Base-by-base conservation (phyloP, 2,888 invertebrate species). In the Dynastes grantii region DNA sequence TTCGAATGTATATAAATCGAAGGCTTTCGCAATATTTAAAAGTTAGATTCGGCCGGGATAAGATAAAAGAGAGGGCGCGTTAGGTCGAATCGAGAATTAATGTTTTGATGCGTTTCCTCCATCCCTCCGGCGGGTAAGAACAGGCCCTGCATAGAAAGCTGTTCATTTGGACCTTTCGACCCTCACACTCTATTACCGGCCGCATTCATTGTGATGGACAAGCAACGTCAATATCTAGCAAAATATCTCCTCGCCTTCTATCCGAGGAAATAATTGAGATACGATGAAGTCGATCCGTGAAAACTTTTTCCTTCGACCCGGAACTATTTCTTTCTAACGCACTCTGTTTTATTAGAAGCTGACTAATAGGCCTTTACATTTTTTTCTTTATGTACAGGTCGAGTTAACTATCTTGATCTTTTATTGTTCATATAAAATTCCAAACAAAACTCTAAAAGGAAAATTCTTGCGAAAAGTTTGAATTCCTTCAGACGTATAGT, bases 61-160 rank as follows among this genome's bases (percentile, higher is more conserved):
- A 73, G 73, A 73, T 73, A 73, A 73, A 73, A 73, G 71, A 65
- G 78, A 71, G 78, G 51, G 71, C 63, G 73, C 67, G 61, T 73
- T 71, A 51, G 78, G 61, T 55, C 73, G 78, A 78, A 78, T 78
- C 73, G 71, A 40, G 78, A 78, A 78, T 78, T 78, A 78, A 78
- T 78, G 78, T 78, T 78, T 78, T 78, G 78, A 78, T 78, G 78
- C 78, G 78, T 78, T 71, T 78, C 70, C 71, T 71, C 78, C 51
- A 40, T 73, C 61, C 77, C 16, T 55, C 16, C 71, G 61, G 16
- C 53, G 71, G 77, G 65, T 73, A 70, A 73, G 75, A 53, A 79
- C 81, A 76, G 70, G 81, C 79, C 73, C 80, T 79, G 81, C 81
- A 82, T 82, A 82, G 81, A 82, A 82, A 82, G 79, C 79, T 82